Percentiles rank a stretch among this genome's conserved stretches.
Conservation (phyloP, 2,113 vertebrate genomes). For the Micromys minutus region DNA sequence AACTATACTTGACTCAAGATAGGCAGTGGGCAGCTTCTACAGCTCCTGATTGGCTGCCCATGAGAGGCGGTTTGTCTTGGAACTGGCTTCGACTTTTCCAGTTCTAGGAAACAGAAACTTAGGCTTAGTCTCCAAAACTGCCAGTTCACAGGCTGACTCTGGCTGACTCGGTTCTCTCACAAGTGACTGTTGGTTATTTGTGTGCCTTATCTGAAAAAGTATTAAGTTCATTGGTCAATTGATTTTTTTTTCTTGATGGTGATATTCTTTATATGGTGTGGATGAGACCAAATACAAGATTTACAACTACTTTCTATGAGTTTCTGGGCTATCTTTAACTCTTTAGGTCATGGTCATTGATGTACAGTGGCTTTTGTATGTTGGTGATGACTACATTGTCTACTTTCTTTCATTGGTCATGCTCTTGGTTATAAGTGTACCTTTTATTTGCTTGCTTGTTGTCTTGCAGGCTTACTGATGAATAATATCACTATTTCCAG, state of each 20-base stretch:
- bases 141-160: too few species aligned
- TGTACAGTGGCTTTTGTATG: not conserved
- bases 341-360: not conserved
- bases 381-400: not conserved
- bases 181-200: not conserved
- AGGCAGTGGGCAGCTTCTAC: too few species aligned
- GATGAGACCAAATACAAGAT: not conserved
- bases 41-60: too few species aligned
- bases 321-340: not conserved
- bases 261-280: not conserved
- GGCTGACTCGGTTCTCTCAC: too few species aligned
- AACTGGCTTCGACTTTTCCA: too few species aligned
- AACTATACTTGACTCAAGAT: too few species aligned
- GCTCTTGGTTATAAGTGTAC: not conserved
- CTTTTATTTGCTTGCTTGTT: too few species aligned
- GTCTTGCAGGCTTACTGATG: too few species aligned
- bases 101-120: too few species aligned
- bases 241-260: not conserved
- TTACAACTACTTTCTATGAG: not conserved
- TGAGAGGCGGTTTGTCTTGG: too few species aligned
- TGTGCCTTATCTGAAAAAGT: not conserved
- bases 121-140: too few species aligned
- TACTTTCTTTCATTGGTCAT: not conserved
- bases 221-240: not conserved
- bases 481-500: too few species aligned